Conservation (phyloP, 2,113 vertebrate genomes). For the Cyprinodon brontotheroides region DNA sequence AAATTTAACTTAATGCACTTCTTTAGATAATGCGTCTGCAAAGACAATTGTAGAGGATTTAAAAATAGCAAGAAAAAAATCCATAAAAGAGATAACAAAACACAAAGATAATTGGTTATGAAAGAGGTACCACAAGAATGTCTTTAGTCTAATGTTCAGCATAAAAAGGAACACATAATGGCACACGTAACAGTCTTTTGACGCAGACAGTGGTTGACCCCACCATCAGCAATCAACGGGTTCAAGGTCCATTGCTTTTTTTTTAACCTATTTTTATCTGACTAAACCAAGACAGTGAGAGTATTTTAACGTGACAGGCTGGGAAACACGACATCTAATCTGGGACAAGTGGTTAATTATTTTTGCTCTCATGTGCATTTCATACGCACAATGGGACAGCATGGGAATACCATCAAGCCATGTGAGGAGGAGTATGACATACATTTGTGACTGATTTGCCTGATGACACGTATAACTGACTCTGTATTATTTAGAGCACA, state of each 20-base stretch:
- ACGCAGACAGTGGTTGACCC: conserved; percentile 27
- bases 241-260: conserved; percentile 61
- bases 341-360: conserved; percentile 47
- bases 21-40: conserved; percentile 30
- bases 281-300: conserved; percentile 52
- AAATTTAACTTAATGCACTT: conserved; percentile 9
- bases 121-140: conserved; percentile 2
- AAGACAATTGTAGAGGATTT: conserved; percentile 26
- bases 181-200: conserved; percentile 16
- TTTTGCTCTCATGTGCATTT: conserved; percentile 20
- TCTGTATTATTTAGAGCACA: neutral
- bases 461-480: neutral
- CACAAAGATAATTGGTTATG: conserved; percentile 17
- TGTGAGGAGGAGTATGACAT: conserved; percentile 11
- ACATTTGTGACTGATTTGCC: conserved; percentile 4
- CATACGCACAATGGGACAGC: conserved; percentile 14
- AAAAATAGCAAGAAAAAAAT: conserved; percentile 32
- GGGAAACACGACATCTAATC: conserved; percentile 66
- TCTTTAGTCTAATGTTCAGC: conserved; percentile 12
- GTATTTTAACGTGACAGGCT: conserved; percentile 32
- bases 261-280: conserved; percentile 61
- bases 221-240: conserved; percentile 56
- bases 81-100: conserved; percentile 26
- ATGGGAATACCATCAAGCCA: neutral
- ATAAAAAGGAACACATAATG: conserved; percentile 4